Evolutionary conservation across 2,888 invertebrate genomes (phyloP).

Genomic region (Matsumyia berberina): DNA sequence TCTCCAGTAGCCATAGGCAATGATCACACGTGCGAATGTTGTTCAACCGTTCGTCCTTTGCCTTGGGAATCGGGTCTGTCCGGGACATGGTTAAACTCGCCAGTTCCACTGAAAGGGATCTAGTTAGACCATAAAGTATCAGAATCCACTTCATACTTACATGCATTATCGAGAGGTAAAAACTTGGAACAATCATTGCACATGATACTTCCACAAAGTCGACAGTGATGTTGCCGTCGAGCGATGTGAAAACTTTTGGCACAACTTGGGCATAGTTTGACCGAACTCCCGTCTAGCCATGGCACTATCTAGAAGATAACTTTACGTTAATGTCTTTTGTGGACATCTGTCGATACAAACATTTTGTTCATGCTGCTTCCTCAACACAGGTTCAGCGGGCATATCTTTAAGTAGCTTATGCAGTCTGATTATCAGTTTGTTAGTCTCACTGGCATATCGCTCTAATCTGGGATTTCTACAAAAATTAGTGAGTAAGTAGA

Average conservation of each 20-base stretch:
- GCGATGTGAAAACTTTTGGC: slow-evolving; percentile 94
- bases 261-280: slow-evolving; percentile 95
- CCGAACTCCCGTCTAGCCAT: slow-evolving; percentile 96
- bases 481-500: not conserved
- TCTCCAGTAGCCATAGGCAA: slow-evolving; percentile 92
- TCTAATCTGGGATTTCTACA: slow-evolving; percentile 90
- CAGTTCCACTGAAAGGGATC: slow-evolving; percentile 79
- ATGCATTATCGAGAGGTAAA: slow-evolving; percentile 90
- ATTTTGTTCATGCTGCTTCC: slow-evolving; percentile 90
- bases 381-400: slow-evolving; percentile 89
- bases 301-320: slow-evolving; percentile 87
- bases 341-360: slow-evolving; percentile 73
- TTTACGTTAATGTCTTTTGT: not conserved
- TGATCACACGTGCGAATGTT: slow-evolving; percentile 90
- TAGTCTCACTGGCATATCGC: slow-evolving; percentile 96
- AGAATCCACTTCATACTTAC: slow-evolving; percentile 85
- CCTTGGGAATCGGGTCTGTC: slow-evolving; percentile 79
- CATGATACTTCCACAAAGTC: slow-evolving; percentile 96
- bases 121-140: not conserved
- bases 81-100: slow-evolving; percentile 81
- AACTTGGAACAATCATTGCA: slow-evolving; percentile 96
- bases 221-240: slow-evolving; percentile 97
- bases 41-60: slow-evolving; percentile 84
- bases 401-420: slow-evolving; percentile 94
- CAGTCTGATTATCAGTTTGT: slow-evolving; percentile 96